Percentiles rank a stretch among this genome's conserved stretches.
Conservation (phyloP, 2,888 invertebrate species). For the Caenorhabditis doughertyi region DNA sequence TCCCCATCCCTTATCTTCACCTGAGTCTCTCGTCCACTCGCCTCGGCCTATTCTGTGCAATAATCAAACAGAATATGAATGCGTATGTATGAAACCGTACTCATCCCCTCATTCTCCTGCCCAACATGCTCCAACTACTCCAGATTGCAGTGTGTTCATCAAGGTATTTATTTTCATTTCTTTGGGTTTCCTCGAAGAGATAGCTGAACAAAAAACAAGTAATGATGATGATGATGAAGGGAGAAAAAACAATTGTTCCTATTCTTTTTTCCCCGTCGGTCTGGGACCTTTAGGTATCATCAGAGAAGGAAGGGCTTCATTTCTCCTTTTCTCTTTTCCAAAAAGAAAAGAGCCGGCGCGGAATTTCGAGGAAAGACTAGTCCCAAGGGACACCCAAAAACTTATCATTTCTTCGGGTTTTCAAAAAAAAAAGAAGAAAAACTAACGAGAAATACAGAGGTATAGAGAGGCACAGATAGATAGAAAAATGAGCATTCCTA, state of each 20-base stretch:
- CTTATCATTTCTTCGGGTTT: conserved; percentile 54
- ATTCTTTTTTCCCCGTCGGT: conserved; percentile 29
- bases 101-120: conserved; percentile 34
- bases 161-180: conserved; percentile 44
- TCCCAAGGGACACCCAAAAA: conserved; percentile 56
- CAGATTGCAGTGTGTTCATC: conserved; percentile 68
- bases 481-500: conserved; percentile 19
- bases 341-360: conserved; percentile 19
- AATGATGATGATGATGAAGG: conserved; percentile 36
- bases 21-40: conserved; percentile 41
- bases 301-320: conserved; percentile 6
- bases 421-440: conserved; percentile 9
- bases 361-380: conserved; percentile 13
- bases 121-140: conserved; percentile 30
- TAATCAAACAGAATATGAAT: conserved; percentile 77
- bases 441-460: conserved; percentile 8
- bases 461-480: conserved; percentile 12
- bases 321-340: conserved; percentile 7
- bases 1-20: conserved; percentile 41
- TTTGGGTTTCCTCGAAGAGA: conserved; percentile 22
- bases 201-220: conserved; percentile 44
- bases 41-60: conserved; percentile 77
- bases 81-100: conserved; percentile 75
- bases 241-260: conserved; percentile 43
- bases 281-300: conserved; percentile 36